A percentile compares a stretch with the other conserved stretches of the same genome.
Conservation (phyloP, 2,113 vertebrate genomes). For the Toxostoma redivivum region DNA sequence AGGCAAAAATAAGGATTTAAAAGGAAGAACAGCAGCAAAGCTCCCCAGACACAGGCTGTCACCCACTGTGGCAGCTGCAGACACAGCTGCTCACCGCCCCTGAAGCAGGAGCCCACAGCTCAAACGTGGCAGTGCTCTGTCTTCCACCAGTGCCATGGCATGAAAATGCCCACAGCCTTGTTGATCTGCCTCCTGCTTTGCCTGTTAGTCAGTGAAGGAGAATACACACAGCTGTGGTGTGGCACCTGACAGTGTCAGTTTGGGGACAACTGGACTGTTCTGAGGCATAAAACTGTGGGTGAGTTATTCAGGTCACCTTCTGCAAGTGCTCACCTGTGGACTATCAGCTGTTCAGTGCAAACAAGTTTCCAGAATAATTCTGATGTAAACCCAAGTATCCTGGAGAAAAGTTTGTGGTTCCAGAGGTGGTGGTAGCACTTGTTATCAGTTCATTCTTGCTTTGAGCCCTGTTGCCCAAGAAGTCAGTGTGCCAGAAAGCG, state of each 20-base stretch:
- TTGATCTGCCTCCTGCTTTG: not conserved
- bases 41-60: conserved; percentile 2
- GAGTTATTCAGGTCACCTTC: not conserved
- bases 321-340: not conserved
- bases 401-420: not conserved
- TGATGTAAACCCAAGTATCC: not conserved
- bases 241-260: not conserved
- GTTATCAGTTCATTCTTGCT: not conserved
- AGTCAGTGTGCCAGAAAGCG: accelerated
- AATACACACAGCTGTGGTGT: accelerated
- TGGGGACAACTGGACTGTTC: not conserved
- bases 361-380: not conserved
- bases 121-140: not conserved
- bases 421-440: not conserved
- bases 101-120: not conserved
- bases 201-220: not conserved
- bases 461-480: not conserved
- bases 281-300: accelerated
- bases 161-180: not conserved
- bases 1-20: not conserved
- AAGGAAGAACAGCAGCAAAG: not conserved
- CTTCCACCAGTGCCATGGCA: not conserved
- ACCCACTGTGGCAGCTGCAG: conserved; percentile 4
- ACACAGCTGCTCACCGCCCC: not conserved
- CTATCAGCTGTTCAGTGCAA: not conserved